Evolutionary conservation across 2,797 vertebrate species (phyloP).

Genomic region (Poeciliopsis gracilis): DNA sequence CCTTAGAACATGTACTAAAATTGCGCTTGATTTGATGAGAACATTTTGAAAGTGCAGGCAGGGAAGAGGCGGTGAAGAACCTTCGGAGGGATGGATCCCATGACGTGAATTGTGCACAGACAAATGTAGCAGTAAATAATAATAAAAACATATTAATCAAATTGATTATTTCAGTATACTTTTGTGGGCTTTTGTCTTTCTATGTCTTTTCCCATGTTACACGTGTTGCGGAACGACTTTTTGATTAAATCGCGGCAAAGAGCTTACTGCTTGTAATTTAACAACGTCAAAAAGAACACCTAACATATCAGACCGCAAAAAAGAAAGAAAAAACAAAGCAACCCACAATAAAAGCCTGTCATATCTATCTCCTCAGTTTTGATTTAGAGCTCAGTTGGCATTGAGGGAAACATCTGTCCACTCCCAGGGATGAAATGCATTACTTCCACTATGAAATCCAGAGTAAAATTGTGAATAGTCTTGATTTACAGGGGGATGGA

Average conservation of each 20-base stretch:
- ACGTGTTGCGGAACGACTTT: constrained; percentile 70
- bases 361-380: constrained; percentile 39
- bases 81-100: constrained; percentile 59
- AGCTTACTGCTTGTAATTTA: constrained; percentile 68
- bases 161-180: not conserved
- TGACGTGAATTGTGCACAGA: not conserved
- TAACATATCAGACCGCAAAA: constrained; percentile 48
- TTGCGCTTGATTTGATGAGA: constrained; percentile 88
- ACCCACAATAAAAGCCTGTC: constrained; percentile 39
- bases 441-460: constrained; percentile 34
- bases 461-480: constrained; percentile 16
- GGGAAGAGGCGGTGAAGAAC: constrained; percentile 17
- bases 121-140: not conserved
- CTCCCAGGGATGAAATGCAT: constrained; percentile 29
- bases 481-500: constrained; percentile 54
- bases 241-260: constrained; percentile 51
- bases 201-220: constrained; percentile 35
- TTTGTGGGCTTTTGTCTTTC: not conserved
- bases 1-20: constrained; percentile 81
- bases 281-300: constrained; percentile 69
- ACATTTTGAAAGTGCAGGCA: constrained; percentile 79
- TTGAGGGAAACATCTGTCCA: constrained; percentile 50
- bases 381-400: constrained; percentile 56
- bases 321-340: constrained; percentile 12
- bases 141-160: not conserved